Evolutionary conservation across 2,113 vertebrate species (phyloP), one percentile per base, ranked within the genome.

Genomic region (Xiphophorus hellerii): DNA sequence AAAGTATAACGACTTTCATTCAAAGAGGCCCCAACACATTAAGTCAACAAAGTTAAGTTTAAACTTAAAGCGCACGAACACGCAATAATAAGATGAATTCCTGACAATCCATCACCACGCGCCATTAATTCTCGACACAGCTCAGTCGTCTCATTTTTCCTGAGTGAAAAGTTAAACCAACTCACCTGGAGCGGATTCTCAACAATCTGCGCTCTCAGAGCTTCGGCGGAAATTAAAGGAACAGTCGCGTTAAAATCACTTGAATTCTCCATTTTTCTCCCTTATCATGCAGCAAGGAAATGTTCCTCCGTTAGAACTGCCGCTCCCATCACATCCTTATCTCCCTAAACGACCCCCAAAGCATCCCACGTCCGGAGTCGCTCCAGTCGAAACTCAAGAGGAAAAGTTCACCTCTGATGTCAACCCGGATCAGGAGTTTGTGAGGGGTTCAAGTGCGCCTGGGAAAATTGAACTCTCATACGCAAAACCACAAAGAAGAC

Each of bases 101-200:
- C 51, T 25, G 51, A 54, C n/a, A 17, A 54, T 22, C n/a, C 7
- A 25, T 58, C 5, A 54, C 48, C 17, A 8, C 6, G 22, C 48
- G 7, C 8, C 51, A n/a, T n/a, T 54, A 3, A 54, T 25, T 25
- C 22, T 25, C 15, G 22, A n/a, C 22, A 5, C 51, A n/a, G 20
- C 51, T 58, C 51, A 58, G 51, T 0, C 8, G 0, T 64, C 25
- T 35, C 14, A 9, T 15, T n/a, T 51, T 17, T 25, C 54, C n/a
- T 20, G 22, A 3, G 8, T n/a, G 11, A 30, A 42, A n/a, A 31
- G 42, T 69, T 1, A 39, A 51, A 70, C 58, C 30, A 22, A 77
- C 83, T 75, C 62, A 92, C 92, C 90, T 62, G 87, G 1, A 93
- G 79, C 1, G 91, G 88, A 35, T 89, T 92, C 33, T 92, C 87